Base-by-base conservation (phyloP, 2,888 invertebrate genomes). In the Agrilus cyanescens region DNA sequence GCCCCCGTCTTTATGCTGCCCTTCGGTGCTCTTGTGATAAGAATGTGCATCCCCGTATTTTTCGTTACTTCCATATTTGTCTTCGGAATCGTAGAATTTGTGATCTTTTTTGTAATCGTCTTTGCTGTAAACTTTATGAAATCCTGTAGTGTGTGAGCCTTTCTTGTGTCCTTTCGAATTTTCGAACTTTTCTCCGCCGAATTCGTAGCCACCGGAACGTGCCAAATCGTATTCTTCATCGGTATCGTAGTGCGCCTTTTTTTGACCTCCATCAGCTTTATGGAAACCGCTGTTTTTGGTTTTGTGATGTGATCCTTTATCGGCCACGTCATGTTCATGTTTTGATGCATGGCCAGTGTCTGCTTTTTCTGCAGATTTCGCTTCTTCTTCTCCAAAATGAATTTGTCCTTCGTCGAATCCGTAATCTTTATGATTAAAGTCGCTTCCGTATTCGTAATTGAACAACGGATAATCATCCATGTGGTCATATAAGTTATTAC, bases 51-150 rank as follows among this genome's bases (percentile, higher is more conserved):
- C 69, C 1, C 73, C 78, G 57, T 80, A 74, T 56, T 80, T 80
- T 46, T 76, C 73, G 57, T 74, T 78, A 57, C 78, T 73, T 1
- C 81, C 82, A 38, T 72, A 74, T 40, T 76, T 73, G 57, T 82
- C 77, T 18, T 76, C 74, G 38, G 80, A 80, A 55, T 84, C 84
- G 59, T 83, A 84, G 66, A 83, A 84, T 53, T 78, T 77, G 52
- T 82, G 82, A 56, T 82, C 80, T 57, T 83, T 83, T 62, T 83
- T 82, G 70, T 75, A 84, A 61, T 85, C 85, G 57, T 85, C 80
- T 68, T 83, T 84, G 64, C 76, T 74, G 63, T 78, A 82, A 1
- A 81, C 77, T 55, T 80, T 82, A 62, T 82, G 82, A 67, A 75
- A 83, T 13, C 84, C 83, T 6, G 75, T 78, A 15, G 80, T 73